phyloP scores from a whole-genome alignment of 2,888 invertebrate genomes.

The Griposia aprilina region DNA sequence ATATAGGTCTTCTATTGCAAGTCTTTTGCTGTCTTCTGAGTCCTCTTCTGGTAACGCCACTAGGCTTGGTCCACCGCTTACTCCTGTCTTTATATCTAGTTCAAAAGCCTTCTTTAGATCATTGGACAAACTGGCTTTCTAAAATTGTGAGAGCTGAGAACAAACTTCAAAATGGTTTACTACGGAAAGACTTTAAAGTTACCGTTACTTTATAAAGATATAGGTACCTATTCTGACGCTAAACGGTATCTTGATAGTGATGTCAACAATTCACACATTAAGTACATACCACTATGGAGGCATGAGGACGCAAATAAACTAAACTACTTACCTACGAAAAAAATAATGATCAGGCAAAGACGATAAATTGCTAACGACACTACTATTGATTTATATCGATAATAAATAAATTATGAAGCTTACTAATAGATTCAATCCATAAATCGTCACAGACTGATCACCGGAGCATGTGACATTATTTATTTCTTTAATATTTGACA shows the following conservation, averaged over 20 bases:
- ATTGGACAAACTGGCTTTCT: neutral
- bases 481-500: conserved; percentile 31
- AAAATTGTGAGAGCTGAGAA: neutral
- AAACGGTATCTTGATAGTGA: conserved; percentile 41
- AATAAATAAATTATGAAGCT: conserved; percentile 36
- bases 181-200: conserved; percentile 5
- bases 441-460: conserved; percentile 41
- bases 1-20: neutral
- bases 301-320: conserved; percentile 31
- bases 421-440: conserved; percentile 37
- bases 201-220: conserved; percentile 38
- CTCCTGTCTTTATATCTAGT: neutral
- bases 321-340: neutral
- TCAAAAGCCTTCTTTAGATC: neutral
- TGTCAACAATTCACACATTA: conserved; percentile 40
- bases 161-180: conserved; percentile 19
- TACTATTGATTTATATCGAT: conserved; percentile 7
- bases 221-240: conserved; percentile 32
- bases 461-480: conserved; percentile 32
- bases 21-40: neutral
- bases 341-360: neutral
- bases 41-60: neutral
- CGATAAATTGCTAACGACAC: conserved; percentile 13
- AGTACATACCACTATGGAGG: conserved; percentile 38
- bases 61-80: neutral